Conservation (phyloP, 2,888 invertebrate genomes). For the Conomelus anceps region DNA sequence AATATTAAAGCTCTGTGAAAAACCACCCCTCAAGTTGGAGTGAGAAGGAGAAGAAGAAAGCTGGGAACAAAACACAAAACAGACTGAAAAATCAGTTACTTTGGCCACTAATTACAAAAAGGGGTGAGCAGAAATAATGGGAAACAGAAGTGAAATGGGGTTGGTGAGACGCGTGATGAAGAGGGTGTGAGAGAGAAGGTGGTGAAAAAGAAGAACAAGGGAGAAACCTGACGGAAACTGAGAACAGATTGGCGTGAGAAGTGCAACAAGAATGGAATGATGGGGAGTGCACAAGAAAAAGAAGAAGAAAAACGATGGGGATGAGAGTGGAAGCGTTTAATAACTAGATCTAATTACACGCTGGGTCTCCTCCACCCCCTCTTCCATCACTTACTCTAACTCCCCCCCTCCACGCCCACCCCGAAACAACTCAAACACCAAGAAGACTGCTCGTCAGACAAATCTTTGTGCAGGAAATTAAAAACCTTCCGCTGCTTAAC, state of each 20-base stretch:
- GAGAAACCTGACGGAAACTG: background rate
- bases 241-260: background rate
- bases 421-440: background rate
- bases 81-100: conserved; percentile 1
- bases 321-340: conserved; percentile 2
- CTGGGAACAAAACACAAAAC: conserved; percentile 19
- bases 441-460: background rate
- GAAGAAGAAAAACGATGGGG: background rate
- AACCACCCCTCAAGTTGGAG: background rate
- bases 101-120: background rate
- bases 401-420: background rate
- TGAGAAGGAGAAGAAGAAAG: background rate
- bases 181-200: background rate
- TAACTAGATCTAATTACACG: conserved; percentile 7
- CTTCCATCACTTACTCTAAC: background rate
- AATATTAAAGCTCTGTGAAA: background rate
- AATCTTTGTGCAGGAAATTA: conserved; percentile 12
- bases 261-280: background rate
- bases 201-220: background rate
- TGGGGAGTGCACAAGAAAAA: background rate
- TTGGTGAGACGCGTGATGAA: background rate
- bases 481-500: conserved; percentile 15
- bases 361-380: background rate
- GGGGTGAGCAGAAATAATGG: background rate
- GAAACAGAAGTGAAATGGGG: background rate